A percentile compares a stretch with the other conserved stretches of the same genome.
Evolutionary conservation across 2,888 invertebrate genomes (phyloP).

Genomic region (Drosophila kanekoi): DNA sequence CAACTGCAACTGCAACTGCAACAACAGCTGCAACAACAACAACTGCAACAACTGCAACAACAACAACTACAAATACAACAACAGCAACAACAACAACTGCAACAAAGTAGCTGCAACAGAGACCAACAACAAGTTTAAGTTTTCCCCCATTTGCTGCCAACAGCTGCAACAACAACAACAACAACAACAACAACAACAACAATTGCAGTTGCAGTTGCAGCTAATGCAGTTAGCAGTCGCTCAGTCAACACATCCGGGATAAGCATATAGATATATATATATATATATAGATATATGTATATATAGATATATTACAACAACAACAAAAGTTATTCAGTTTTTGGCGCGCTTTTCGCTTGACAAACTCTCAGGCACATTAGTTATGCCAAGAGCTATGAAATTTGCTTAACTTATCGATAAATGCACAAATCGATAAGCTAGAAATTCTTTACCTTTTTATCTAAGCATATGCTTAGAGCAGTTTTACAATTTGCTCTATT

Average conservation of each 20-base stretch:
- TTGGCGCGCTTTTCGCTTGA: constrained; percentile 46
- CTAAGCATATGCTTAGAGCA: too few relatives aligned
- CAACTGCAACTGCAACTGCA: constrained; percentile 12
- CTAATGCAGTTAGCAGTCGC: constrained; percentile 37
- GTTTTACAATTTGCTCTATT: too few relatives aligned
- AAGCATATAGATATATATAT: constrained; percentile 37
- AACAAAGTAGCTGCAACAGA: constrained; percentile 20
- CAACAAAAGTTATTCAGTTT: constrained; percentile 32
- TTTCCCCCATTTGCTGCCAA: constrained; percentile 44
- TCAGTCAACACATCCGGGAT: constrained; percentile 56
- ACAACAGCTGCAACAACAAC: background rate
- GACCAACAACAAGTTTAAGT: constrained; percentile 22
- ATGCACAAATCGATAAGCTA: too few relatives aligned
- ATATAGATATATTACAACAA: background rate
- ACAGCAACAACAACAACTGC: constrained; percentile 18
- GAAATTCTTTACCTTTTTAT: too few relatives aligned
- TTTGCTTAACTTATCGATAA: too few relatives aligned
- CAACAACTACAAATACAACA: background rate
- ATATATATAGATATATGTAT: background rate
- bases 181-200: constrained; percentile 2
- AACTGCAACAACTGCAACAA: constrained; percentile 9
- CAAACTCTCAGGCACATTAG: constrained; percentile 2
- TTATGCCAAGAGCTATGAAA: background rate
- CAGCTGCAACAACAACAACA: constrained; percentile 33
- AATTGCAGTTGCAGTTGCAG: too few relatives aligned